Evolutionary conservation across 2,113 vertebrate species (phyloP), one percentile per base, ranked within the genome.

Genomic region (Miniopterus natalensis): DNA sequence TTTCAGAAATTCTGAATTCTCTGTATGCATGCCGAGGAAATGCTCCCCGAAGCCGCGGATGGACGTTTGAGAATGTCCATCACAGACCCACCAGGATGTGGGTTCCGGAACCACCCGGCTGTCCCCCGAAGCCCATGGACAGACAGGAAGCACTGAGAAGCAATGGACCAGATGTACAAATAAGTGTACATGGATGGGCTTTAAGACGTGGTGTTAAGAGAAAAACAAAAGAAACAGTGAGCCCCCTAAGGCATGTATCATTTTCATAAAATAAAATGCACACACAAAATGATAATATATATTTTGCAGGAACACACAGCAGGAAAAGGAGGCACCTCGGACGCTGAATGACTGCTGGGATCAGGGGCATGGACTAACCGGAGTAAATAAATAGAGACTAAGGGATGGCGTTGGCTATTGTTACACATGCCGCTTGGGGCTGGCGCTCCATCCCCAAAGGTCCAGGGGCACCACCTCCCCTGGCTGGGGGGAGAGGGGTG

Each of bases 261-360:
- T 25, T 42, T 59, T 3, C 63, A 21, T 0, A 15, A 59, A 47
- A 5, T 61, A 20, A 45, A 78, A 57, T 10, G 10, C 47, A n/a
- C 1, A 5, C 40, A 5, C 11, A 9, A 6, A n/a, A 5, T 5
- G 0, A 15, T 12, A 14, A 11, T 0, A 3, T 6, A 2, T 63
- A 18, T n/a, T 63, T 29, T 53, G 23, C n/a, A 51, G 68, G 79
- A 11, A 29, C 25, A 17, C 23, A 36, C 6, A 8, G 21, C n/a
- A 66, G 49, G 49, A 31, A 49, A 14, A 63, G 47, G 63, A 20
- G 29, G n/a, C 57, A 61, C 47, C 0, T 6, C 36, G 23, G 8
- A 10, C 31, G 7, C 0, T 2, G 45, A 20, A 0, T 4, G 53
- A 3, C 21, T 8, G 6, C 9, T 14, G 51, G 86, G 59, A 73